Conservation (phyloP, 2,888 invertebrate species). For the Scaptomyza caliginosa region DNA sequence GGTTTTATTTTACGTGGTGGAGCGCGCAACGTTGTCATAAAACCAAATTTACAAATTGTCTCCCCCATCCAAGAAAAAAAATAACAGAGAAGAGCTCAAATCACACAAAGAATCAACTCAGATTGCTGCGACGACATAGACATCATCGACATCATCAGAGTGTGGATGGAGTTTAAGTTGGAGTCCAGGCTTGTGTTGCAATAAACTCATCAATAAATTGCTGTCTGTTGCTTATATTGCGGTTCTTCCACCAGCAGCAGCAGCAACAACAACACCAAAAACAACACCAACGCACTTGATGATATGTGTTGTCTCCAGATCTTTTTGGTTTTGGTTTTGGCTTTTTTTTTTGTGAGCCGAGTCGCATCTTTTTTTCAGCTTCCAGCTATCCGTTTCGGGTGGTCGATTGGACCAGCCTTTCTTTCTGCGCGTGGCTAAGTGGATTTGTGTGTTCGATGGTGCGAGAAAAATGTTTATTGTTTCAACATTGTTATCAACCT, state of each 20-base stretch:
- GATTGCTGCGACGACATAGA: slow-evolving; percentile 68
- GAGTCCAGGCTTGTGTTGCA: slow-evolving; percentile 60
- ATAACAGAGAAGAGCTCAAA: slow-evolving; percentile 13
- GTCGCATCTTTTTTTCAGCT: slow-evolving; percentile 13
- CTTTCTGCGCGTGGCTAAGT: slow-evolving; percentile 77
- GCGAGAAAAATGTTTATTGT: slow-evolving; percentile 83
- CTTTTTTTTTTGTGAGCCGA: too few species aligned
- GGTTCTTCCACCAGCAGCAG: slow-evolving; percentile 40
- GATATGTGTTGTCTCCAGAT: slow-evolving; percentile 31
- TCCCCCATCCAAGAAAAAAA: slow-evolving; percentile 44
- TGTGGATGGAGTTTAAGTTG: slow-evolving; percentile 4
- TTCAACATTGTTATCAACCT: slow-evolving; percentile 83
- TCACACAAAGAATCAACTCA: slow-evolving; percentile 76
- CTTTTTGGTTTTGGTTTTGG: not conserved
- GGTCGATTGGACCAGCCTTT: slow-evolving; percentile 29
- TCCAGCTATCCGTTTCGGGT: slow-evolving; percentile 45
- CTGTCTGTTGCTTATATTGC: slow-evolving; percentile 58
- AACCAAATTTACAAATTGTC: slow-evolving; percentile 83
- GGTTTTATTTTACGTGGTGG: slow-evolving; percentile 74
- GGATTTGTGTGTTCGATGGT: slow-evolving; percentile 83
- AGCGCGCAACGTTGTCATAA: slow-evolving; percentile 75
- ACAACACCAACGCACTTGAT: slow-evolving; percentile 62
- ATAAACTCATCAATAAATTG: slow-evolving; percentile 84
- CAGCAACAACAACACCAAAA: slow-evolving; percentile 3
- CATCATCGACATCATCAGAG: slow-evolving; percentile 71